Conservation (phyloP, 2,797 vertebrate genomes). For the Xiphophorus birchmanni region DNA sequence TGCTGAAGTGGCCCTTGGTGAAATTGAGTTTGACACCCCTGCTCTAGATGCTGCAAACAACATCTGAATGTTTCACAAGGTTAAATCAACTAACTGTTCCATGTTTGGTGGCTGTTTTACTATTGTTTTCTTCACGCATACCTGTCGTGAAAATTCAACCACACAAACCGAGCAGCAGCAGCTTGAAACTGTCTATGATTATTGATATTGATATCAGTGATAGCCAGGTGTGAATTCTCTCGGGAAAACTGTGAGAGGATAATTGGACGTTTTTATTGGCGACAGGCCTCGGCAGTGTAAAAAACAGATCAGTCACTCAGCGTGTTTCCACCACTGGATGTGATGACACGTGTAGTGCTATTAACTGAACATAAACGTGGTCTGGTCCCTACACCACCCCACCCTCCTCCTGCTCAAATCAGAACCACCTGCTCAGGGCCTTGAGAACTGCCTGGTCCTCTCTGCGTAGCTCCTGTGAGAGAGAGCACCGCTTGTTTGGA, state of each 20-base stretch:
- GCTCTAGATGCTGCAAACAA: background rate
- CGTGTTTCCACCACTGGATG: constrained; percentile 70
- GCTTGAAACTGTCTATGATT: background rate
- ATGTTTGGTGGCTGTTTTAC: background rate
- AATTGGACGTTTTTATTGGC: constrained; percentile 57
- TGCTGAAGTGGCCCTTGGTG: no score
- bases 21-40: no score
- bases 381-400: constrained; percentile 39
- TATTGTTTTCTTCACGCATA: background rate
- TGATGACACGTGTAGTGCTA: constrained; percentile 74
- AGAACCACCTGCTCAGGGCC: constrained; percentile 76
- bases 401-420: constrained; percentile 58
- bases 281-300: constrained; percentile 58
- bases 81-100: background rate
- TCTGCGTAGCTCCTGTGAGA: constrained; percentile 67
- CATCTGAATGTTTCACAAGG: background rate
- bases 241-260: constrained; percentile 39
- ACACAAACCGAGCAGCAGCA: background rate
- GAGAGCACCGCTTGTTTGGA: constrained; percentile 71
- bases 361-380: constrained; percentile 76
- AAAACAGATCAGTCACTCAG: constrained; percentile 76
- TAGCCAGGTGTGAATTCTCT: constrained; percentile 20
- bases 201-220: constrained; percentile 8
- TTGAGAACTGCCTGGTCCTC: constrained; percentile 66
- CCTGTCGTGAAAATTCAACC: background rate